Evolutionary conservation across 2,888 invertebrate species (phyloP).

Genomic region (Sminthurinus aureus): DNA sequence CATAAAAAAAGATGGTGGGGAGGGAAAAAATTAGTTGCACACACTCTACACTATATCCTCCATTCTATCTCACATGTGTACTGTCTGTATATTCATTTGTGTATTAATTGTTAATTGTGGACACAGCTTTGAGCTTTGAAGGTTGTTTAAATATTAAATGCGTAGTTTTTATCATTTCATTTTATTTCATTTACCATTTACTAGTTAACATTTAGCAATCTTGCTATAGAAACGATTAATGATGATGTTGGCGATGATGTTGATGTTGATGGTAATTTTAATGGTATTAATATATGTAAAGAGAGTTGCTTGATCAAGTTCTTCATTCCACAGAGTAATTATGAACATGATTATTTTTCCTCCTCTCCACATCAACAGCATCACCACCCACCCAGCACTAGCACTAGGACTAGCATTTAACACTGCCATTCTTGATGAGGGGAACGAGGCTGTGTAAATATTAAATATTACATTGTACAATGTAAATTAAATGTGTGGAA

Average conservation of each 20-base stretch:
- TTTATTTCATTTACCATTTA: background rate
- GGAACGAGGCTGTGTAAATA: background rate
- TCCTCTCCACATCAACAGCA: too few relatives aligned
- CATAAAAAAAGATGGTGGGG: background rate
- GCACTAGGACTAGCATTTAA: background rate
- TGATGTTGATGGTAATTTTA: too few relatives aligned
- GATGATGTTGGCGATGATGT: too few relatives aligned
- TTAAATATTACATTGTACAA: too few relatives aligned
- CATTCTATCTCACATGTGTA: background rate
- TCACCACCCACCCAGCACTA: background rate
- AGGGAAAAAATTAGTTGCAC: background rate
- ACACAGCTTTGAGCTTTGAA: slow-evolving; percentile 37
- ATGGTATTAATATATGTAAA: too few relatives aligned
- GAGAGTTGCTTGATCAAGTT: background rate
- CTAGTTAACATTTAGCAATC: too few relatives aligned
- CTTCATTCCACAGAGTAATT: slow-evolving; percentile 1
- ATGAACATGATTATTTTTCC: slow-evolving; percentile 7
- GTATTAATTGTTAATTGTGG: slow-evolving; percentile 24
- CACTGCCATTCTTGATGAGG: background rate
- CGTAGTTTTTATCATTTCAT: slow-evolving; percentile 26
- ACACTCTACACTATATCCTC: background rate
- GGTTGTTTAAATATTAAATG: slow-evolving; percentile 43
- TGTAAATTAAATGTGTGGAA: too few relatives aligned
- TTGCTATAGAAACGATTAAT: background rate
- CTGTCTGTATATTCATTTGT: background rate